Conservation (phyloP, 2,113 vertebrate genomes). For the Motacilla alba region DNA sequence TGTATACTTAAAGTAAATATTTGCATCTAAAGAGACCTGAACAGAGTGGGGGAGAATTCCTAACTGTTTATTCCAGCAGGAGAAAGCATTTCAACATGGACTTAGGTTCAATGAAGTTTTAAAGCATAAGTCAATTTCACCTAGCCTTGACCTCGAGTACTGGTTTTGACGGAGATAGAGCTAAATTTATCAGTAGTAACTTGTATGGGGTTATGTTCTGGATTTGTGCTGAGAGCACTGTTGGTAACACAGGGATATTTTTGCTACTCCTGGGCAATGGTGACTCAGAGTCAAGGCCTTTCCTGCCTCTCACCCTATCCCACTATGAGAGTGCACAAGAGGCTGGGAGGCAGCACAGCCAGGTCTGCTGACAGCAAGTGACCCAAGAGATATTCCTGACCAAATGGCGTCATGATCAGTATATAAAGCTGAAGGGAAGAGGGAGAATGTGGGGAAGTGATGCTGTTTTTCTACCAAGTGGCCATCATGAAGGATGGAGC, state of each 20-base stretch:
- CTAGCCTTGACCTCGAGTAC: not conserved
- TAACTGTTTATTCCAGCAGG: not conserved
- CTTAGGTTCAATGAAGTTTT: not conserved
- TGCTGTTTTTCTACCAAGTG: not conserved
- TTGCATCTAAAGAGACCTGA: not conserved
- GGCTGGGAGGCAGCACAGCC: not conserved
- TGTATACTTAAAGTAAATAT: not conserved
- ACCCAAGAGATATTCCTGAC: not conserved
- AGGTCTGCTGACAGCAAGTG: not conserved
- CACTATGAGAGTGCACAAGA: no score
- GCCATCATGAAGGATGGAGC: rapidly evolving
- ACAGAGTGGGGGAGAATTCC: not conserved
- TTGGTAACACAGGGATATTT: not conserved
- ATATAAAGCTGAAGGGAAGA: not conserved
- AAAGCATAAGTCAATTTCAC: not conserved
- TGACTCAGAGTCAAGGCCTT: not conserved
- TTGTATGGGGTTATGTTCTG: not conserved
- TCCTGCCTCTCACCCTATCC: not conserved
- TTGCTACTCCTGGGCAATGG: not conserved
- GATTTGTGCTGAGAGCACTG: not conserved
- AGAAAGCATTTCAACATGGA: not conserved
- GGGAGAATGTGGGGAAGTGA: not conserved
- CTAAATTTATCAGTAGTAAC: not conserved
- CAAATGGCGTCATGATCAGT: not conserved
- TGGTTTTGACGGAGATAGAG: not conserved